A percentile compares a stretch with the other conserved stretches of the same genome.
Conservation (phyloP, 2,888 invertebrate genomes). For the Sarcophaga caerulescens region DNA sequence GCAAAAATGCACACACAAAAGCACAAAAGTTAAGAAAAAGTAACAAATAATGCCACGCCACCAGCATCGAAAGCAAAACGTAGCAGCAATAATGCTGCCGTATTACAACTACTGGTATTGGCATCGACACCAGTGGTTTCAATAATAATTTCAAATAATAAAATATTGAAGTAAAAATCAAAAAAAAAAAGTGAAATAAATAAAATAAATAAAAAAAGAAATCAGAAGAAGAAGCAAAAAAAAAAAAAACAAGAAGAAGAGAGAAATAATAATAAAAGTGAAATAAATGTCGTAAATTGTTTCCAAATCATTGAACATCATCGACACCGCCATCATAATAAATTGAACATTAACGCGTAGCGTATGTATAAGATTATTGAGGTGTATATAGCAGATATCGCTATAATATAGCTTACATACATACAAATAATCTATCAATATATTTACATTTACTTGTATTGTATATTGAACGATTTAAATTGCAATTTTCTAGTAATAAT, state of each 20-base stretch:
- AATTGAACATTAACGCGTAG: neutral
- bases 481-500: no score
- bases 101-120: neutral
- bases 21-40: neutral
- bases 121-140: neutral
- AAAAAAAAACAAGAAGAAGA: no score
- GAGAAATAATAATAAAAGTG: slow-evolving; percentile 57
- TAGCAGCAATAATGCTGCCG: no score
- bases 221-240: no score
- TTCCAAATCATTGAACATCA: slow-evolving; percentile 75
- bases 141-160: slow-evolving; percentile 49
- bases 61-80: slow-evolving; percentile 5
- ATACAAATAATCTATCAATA: no score
- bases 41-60: slow-evolving; percentile 4
- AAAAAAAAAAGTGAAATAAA: no score
- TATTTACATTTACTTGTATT: no score
- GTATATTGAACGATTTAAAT: no score
- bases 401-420: no score
- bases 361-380: neutral
- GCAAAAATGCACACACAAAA: slow-evolving; percentile 19
- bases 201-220: no score
- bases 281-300: slow-evolving; percentile 75
- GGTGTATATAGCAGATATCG: neutral
- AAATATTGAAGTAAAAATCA: slow-evolving; percentile 13
- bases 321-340: slow-evolving; percentile 57